phyloP scores from a whole-genome alignment of 1,140 invertebrate species.

The Drosophila nasuta region DNA sequence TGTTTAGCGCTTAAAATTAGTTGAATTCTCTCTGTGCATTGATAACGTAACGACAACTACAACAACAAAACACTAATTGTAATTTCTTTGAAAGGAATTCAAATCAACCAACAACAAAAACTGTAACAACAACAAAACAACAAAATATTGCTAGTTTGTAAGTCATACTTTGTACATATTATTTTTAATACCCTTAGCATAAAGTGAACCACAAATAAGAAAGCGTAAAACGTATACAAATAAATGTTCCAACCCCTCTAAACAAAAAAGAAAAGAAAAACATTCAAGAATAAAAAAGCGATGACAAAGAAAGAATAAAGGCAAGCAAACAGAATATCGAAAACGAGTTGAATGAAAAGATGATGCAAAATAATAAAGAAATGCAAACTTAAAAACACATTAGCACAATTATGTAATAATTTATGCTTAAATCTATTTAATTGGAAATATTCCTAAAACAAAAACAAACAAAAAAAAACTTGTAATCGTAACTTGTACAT shows the following conservation, averaged over 20 bases:
- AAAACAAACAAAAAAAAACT: constrained; percentile 1
- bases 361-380: background rate
- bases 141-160: constrained; percentile 63
- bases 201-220: constrained; percentile 62
- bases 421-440: constrained; percentile 76
- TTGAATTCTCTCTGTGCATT: constrained; percentile 73
- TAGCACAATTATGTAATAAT: constrained; percentile 81
- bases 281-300: constrained; percentile 18
- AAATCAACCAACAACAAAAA: constrained; percentile 22
- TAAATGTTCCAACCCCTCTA: constrained; percentile 52
- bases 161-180: constrained; percentile 75
- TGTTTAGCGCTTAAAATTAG: constrained; percentile 78
- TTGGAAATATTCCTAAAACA: constrained; percentile 46
- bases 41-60: constrained; percentile 15
- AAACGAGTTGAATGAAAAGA: constrained; percentile 16
- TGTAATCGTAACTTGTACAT: constrained; percentile 64
- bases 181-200: constrained; percentile 74
- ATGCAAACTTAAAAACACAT: constrained; percentile 51
- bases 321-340: background rate
- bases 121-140: constrained; percentile 26
- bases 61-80: background rate
- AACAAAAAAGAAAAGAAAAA: constrained; percentile 23
- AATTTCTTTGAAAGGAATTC: constrained; percentile 55
- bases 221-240: constrained; percentile 70
- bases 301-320: constrained; percentile 7